Evolutionary conservation across 2,113 vertebrate species (phyloP).

Genomic region (Paramisgurnus dabryanus): DNA sequence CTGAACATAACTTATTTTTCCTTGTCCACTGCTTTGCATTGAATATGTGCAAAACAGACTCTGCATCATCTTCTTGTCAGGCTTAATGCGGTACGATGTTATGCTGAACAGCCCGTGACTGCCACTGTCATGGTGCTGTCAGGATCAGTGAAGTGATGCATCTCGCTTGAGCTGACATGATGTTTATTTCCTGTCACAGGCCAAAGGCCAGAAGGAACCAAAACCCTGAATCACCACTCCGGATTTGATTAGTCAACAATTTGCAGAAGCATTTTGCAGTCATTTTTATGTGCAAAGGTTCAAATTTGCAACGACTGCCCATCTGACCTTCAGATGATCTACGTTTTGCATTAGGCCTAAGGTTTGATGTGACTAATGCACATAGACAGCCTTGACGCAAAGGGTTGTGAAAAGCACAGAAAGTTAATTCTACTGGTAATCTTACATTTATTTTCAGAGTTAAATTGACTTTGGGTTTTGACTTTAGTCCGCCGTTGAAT

Average conservation of each 20-base stretch:
- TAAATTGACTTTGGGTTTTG: too few species aligned
- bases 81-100: constrained; percentile 26
- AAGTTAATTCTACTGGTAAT: constrained; percentile 3
- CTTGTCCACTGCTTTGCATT: background rate
- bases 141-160: constrained; percentile 55
- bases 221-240: constrained; percentile 11
- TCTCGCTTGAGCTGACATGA: constrained; percentile 59
- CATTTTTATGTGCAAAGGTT: constrained; percentile 12
- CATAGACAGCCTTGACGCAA: constrained; percentile 38
- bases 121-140: constrained; percentile 54
- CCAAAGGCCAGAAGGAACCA: constrained; percentile 57
- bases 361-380: constrained; percentile 12
- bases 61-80: constrained; percentile 1
- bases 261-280: constrained; percentile 9
- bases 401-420: constrained; percentile 21
- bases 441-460: background rate
- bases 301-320: background rate
- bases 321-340: constrained; percentile 25
- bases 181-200: constrained; percentile 54
- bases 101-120: background rate
- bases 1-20: constrained; percentile 2
- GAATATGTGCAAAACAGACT: constrained; percentile 17
- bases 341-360: constrained; percentile 16
- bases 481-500: too few species aligned
- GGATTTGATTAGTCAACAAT: constrained; percentile 54